Conservation (phyloP, 2,113 vertebrate genomes). For the Corynorhinus townsendii region DNA sequence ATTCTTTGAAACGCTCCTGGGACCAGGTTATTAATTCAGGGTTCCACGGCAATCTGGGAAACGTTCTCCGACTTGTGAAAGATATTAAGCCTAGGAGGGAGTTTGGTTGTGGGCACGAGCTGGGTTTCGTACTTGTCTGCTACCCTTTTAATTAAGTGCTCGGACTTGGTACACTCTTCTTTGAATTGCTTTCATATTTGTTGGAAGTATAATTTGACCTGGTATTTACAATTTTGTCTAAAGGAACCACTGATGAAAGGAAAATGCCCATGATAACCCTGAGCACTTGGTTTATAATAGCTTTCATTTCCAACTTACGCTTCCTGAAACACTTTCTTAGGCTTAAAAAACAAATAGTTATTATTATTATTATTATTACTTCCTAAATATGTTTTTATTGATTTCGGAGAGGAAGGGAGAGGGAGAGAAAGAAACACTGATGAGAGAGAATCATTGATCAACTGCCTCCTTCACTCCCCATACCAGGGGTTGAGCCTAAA, state of each 20-base stretch:
- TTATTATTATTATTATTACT: not conserved
- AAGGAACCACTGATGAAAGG: not conserved
- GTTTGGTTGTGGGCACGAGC: not conserved
- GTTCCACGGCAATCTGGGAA: not conserved
- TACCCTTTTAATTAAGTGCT: not conserved
- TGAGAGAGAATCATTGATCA: too few species aligned
- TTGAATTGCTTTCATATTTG: not conserved
- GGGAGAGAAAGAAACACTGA: too few species aligned
- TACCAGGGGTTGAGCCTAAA: too few species aligned
- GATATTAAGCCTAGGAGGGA: not conserved
- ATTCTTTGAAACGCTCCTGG: conserved; percentile 26
- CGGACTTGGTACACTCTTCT: not conserved
- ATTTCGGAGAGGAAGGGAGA: too few species aligned
- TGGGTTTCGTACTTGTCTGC: conserved; percentile 22
- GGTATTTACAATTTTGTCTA: not conserved
- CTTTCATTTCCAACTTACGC: not conserved
- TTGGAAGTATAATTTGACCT: not conserved
- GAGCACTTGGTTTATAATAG: not conserved
- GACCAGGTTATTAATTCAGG: not conserved
- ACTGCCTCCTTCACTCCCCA: too few species aligned
- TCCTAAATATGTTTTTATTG: too few species aligned
- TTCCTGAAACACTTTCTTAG: not conserved
- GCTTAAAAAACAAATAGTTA: not conserved
- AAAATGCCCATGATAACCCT: not conserved
- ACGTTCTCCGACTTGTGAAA: not conserved